phyloP scores from a whole-genome alignment of 1,140 invertebrate species.

The Laupala kohalensis region DNA sequence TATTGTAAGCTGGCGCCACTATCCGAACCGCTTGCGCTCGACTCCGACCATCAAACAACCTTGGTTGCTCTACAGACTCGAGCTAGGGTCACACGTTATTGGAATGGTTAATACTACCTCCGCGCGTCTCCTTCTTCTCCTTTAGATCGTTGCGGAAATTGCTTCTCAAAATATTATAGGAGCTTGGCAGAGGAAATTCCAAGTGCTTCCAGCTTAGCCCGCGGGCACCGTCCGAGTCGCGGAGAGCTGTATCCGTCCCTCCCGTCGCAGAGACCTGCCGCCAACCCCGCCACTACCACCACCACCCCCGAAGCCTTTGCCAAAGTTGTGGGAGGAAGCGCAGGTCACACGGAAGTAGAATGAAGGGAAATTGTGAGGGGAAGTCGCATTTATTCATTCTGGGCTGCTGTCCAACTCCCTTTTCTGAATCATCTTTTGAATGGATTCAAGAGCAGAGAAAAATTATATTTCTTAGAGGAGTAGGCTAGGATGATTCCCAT shows the following conservation, averaged over 20 bases:
- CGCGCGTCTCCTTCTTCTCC: slow-evolving; percentile 1
- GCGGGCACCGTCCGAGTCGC: background rate
- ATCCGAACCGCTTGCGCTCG: background rate
- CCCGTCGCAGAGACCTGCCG: no score
- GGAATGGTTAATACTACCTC: background rate
- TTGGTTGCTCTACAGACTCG: background rate
- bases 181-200: slow-evolving; percentile 12
- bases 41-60: background rate
- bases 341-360: no score
- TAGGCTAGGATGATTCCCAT: no score
- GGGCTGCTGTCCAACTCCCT: no score
- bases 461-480: no score
- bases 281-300: no score
- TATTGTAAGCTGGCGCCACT: background rate
- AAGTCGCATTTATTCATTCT: no score
- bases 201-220: slow-evolving; percentile 10
- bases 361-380: no score
- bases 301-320: background rate
- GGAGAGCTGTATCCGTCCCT: background rate
- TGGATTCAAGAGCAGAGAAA: no score
- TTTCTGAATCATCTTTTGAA: no score
- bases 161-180: slow-evolving; percentile 14
- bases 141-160: slow-evolving; percentile 12
- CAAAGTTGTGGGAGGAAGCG: no score
- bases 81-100: slow-evolving; percentile 4